Evolutionary conservation across 2,888 invertebrate genomes (phyloP).

Genomic region (Tholera decimalis): DNA sequence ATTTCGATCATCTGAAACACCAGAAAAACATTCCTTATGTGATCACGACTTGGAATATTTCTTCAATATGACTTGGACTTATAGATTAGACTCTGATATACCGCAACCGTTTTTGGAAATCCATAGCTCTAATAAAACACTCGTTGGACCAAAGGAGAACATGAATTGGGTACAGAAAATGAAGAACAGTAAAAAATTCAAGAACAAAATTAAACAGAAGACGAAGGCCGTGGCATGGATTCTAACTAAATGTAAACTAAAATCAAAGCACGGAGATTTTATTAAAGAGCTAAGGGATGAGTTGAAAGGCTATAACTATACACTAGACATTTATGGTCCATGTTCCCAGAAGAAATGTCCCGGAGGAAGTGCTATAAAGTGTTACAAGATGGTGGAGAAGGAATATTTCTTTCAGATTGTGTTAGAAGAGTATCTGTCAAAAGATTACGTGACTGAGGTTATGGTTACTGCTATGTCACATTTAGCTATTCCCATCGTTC

Average conservation of each 20-base stretch:
- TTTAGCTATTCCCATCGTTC: constrained; percentile 80
- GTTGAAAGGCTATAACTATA: constrained; percentile 77
- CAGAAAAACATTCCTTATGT: constrained; percentile 79
- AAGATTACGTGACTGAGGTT: constrained; percentile 81
- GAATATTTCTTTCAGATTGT: constrained; percentile 82
- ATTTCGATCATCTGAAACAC: constrained; percentile 80
- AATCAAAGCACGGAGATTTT: constrained; percentile 74
- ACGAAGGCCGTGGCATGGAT: constrained; percentile 82
- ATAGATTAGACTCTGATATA: constrained; percentile 82
- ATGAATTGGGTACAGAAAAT: constrained; percentile 76
- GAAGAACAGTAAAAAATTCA: constrained; percentile 66
- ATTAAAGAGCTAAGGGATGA: constrained; percentile 76
- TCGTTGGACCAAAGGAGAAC: constrained; percentile 76
- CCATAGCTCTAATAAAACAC: constrained; percentile 66
- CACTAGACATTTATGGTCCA: constrained; percentile 78
- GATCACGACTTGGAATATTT: constrained; percentile 78
- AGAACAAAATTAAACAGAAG: constrained; percentile 69
- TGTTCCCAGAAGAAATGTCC: constrained; percentile 80
- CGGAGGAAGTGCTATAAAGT: constrained; percentile 69
- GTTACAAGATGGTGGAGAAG: constrained; percentile 78
- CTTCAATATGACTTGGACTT: constrained; percentile 88
- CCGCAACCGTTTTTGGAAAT: constrained; percentile 81
- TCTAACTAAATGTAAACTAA: constrained; percentile 76
- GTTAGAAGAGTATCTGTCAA: constrained; percentile 78
- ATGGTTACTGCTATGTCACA: constrained; percentile 77